These are phyloP conservation scores for Drosophila mayri DNA, from an alignment of 1,140 invertebrate species.

Conservation along the genomic window DNA sequence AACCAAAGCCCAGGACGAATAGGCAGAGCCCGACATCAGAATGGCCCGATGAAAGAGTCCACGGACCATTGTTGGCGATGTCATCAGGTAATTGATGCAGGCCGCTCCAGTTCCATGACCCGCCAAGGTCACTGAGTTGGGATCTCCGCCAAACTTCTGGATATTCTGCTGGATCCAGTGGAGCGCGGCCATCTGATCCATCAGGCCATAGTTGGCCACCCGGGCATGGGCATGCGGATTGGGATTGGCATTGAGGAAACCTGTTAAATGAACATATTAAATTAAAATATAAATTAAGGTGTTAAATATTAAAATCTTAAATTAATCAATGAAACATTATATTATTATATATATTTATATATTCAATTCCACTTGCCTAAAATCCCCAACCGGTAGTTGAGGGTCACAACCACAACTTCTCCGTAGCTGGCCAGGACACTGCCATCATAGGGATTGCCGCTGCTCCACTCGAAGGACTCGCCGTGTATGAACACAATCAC, in stretches of 20 bases:
- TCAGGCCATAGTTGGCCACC: conserved; percentile 96
- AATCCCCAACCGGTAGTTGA: conserved; percentile 98
- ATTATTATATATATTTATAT: too few relatives aligned
- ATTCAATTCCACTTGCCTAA: conserved; percentile 86
- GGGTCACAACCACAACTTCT: conserved; percentile 96
- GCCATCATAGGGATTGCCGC: conserved; percentile 97
- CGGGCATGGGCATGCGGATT: conserved; percentile 91
- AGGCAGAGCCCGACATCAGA: conserved; percentile 95
- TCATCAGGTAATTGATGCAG: conserved; percentile 97
- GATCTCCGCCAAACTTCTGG: conserved; percentile 94
- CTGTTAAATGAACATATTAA: conserved; percentile 82
- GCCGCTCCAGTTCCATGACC: conserved; percentile 98
- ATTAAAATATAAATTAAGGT: background rate
- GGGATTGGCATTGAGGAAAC: conserved; percentile 94
- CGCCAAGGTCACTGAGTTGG: conserved; percentile 94
- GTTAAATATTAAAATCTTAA: too few relatives aligned
- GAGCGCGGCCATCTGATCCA: conserved; percentile 96
- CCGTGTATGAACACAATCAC: conserved; percentile 98
- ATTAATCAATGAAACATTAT: background rate
- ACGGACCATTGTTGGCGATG: conserved; percentile 95
- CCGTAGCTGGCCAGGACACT: conserved; percentile 95
- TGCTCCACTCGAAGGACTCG: conserved; percentile 97
- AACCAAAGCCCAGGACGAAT: conserved; percentile 97
- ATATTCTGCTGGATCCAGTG: conserved; percentile 98
- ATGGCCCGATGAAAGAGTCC: conserved; percentile 96